Base-by-base conservation (phyloP, 35 echinoderm and acorn worm genomes). In the Anneissia japonica region DNA sequence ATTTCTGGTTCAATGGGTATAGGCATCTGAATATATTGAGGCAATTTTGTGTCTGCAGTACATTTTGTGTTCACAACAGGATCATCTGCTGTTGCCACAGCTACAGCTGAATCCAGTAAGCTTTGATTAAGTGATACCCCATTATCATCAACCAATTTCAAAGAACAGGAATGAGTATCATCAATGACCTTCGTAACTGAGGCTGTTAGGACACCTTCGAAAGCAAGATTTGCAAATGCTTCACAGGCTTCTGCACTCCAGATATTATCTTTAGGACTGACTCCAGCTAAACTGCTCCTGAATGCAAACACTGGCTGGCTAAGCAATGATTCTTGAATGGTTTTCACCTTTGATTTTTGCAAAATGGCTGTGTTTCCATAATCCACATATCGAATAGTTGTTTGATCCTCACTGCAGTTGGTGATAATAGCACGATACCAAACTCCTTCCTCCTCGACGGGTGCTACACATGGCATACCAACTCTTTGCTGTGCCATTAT, bases 281-380 rank as follows among this genome's bases (percentile, higher is more conserved):
- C 75, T 30, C 78, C 46, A 77, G 37, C 28, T 4, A 93, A 77
- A 14, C 36, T 79, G 55, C 91, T 89, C 9, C 73, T 26, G 29
- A 89, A 75, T 23, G 91, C 82, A 32, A 89, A 83, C 46, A 88
- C 33, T 33, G 45, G 45, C 36, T 82, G 36, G 51, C 82, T 77
- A 76, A 56, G 74, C 10, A 82, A 64, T 82, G 81, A 45, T n/a
- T 81, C 74, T 0, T 73, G 76, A 11, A 90, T 34, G 26, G 56
- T 35, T 79, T 87, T 85, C 0, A 93, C 23, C 35, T 86, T 93
- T 5, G 26, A 72, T 37, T 80, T 85, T 1, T 33, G 2, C 0
- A 93, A 28, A 13, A 87, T 35, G 14, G 87, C 79, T 41, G 93
- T 80, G 80, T 90, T 90, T 4, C 88, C 93, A 46, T 82, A 91